Conservation (phyloP, 2,888 invertebrate genomes). For the Aquatica leii region DNA sequence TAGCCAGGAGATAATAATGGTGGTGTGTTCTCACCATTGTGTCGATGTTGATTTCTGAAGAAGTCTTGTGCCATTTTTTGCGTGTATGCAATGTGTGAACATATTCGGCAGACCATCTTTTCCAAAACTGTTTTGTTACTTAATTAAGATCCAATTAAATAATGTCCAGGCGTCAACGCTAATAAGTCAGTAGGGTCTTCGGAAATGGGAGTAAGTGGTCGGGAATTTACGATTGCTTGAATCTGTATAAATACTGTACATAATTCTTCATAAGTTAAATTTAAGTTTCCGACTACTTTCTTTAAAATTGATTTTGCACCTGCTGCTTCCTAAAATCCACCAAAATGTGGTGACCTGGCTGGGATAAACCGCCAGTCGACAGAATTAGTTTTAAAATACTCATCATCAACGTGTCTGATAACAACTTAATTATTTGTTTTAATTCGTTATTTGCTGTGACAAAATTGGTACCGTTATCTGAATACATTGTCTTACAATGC, state of each 20-base stretch:
- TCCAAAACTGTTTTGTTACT: neutral
- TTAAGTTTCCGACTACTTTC: constrained; percentile 27
- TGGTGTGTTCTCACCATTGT: too few species aligned
- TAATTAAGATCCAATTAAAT: constrained; percentile 18
- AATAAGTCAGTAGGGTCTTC: too few species aligned
- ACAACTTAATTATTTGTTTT: constrained; percentile 24
- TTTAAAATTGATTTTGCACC: constrained; percentile 28
- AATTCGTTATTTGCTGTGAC: constrained; percentile 37
- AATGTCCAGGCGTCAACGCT: too few species aligned
- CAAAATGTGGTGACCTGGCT: constrained; percentile 38
- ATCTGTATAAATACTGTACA: too few species aligned
- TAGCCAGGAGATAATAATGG: too few species aligned
- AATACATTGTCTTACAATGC: constrained; percentile 35
- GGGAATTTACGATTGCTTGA: constrained; percentile 41
- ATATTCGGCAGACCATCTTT: too few species aligned
- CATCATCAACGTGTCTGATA: neutral
- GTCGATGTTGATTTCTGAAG: too few species aligned
- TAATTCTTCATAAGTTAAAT: constrained; percentile 35
- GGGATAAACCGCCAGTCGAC: constrained; percentile 46
- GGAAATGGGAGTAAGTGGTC: constrained; percentile 36
- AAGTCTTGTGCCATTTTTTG: too few species aligned
- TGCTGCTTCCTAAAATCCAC: constrained; percentile 27
- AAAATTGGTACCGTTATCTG: constrained; percentile 43
- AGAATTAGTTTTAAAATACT: neutral
- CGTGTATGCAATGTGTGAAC: neutral